Evolutionary conservation across 1,140 invertebrate species (phyloP), one percentile per base, ranked within the genome.

Genomic region (Apocrypta bakeri): DNA sequence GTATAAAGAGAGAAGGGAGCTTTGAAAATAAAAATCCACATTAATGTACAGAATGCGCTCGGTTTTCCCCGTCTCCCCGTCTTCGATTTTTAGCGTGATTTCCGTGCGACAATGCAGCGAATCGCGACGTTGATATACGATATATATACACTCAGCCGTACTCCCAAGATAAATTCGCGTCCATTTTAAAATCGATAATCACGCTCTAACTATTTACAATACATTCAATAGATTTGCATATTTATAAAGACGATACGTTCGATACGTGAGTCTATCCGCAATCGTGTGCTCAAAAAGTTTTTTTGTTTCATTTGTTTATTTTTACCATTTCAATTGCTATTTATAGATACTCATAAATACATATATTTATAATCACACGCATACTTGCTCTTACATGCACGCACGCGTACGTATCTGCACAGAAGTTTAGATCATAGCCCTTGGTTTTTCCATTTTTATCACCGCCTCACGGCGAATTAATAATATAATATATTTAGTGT

Each of bases 161-260:
- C n/a, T 37, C 56, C 48, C 72, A 79, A 6, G 63, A 40, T 80
- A 61, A n/a, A 29, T 66, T 83, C 61, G 37, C 72, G 72, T 78
- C 21, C 63, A 42, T 24, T 24, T 21, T 73, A 73, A 24, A 73
- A 73, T 48, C 17, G 33, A 24, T 33, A 33, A 79, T 82, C 83
- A 68, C 72, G n/a, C 29, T 73, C 69, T 77, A 84, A 85, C 48
- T 90, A 91, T 91, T 87, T 91, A 91, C 89, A 91, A 85, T 82
- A 84, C 83, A 79, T 85, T 82, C 80, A 83, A 83, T 87, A 85
- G 87, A 81, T 85, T 25, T 40, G 31, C 69, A 81, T 83, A 85
- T 82, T 71, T 81, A 69, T 85, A 81, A 37, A 79, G 33, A 69
- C n/a, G 33, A 42, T 75, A 69, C 69, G 37, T 40, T 64, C 25